phyloP scores from a whole-genome alignment of 1,140 invertebrate genomes.

The Meloidogyne exigua region DNA sequence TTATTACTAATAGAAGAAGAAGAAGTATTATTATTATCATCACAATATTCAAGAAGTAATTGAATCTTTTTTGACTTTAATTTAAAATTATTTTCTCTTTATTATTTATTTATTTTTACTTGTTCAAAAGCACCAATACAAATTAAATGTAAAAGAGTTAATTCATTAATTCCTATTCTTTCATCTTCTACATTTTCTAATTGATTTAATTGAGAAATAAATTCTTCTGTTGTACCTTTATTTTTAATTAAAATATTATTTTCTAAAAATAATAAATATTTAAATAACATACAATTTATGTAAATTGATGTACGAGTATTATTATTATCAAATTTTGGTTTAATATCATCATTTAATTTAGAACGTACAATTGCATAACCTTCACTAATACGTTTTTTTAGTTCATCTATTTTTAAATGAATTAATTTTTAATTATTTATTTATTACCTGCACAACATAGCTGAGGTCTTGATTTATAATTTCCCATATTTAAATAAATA shows the following conservation, averaged over 20 bases:
- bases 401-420: conserved; percentile 36
- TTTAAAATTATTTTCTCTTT: conserved; percentile 30
- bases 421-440: background rate
- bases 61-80: conserved; percentile 62
- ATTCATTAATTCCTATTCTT: conserved; percentile 41
- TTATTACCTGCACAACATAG: conserved; percentile 48
- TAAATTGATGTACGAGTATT: conserved; percentile 31
- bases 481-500: conserved; percentile 42
- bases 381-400: conserved; percentile 53
- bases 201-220: conserved; percentile 30
- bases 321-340: conserved; percentile 42
- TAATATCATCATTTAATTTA: conserved; percentile 50
- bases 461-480: conserved; percentile 50
- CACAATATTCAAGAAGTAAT: conserved; percentile 57
- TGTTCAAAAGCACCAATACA: conserved; percentile 55
- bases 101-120: conserved; percentile 29
- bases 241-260: conserved; percentile 25
- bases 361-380: conserved; percentile 50
- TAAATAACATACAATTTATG: conserved; percentile 39
- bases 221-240: conserved; percentile 43
- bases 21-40: background rate
- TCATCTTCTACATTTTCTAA: conserved; percentile 35
- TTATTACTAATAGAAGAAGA: too few species aligned
- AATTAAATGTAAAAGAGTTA: conserved; percentile 57
- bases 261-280: background rate